A percentile compares a stretch with the other conserved stretches of the same genome.
These are phyloP conservation scores for Macropis europaea DNA, from an alignment of 2,888 invertebrate species.

Conservation along the genomic window DNA sequence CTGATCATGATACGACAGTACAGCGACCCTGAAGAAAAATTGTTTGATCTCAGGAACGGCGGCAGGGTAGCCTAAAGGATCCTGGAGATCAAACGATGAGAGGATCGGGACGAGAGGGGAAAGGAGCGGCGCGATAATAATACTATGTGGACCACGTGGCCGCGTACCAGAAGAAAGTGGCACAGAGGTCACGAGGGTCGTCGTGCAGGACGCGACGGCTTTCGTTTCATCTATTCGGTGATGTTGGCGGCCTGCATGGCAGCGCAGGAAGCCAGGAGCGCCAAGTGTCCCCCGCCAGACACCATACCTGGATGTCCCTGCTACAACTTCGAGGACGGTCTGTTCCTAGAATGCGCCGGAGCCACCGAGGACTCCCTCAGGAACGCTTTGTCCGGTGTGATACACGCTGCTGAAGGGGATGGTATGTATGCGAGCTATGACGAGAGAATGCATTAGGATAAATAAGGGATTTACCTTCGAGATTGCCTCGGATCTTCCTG, in stretches of 20 bases:
- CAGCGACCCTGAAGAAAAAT: too few species aligned
- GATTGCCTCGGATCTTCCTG: background rate
- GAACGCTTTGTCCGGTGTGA: constrained; percentile 83
- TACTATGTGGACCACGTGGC: constrained; percentile 76
- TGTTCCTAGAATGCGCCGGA: constrained; percentile 93
- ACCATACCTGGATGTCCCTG: constrained; percentile 93
- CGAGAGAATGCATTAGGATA: constrained; percentile 37
- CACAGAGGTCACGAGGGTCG: constrained; percentile 52
- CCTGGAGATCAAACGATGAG: constrained; percentile 62
- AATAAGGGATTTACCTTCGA: constrained; percentile 33
- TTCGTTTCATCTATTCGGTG: constrained; percentile 68
- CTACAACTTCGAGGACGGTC: constrained; percentile 94
- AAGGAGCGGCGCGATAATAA: constrained; percentile 73
- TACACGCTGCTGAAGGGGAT: constrained; percentile 84
- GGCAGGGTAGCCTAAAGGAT: constrained; percentile 17
- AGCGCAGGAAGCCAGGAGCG: constrained; percentile 71
- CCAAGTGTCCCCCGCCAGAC: constrained; percentile 87
- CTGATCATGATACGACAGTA: too few species aligned
- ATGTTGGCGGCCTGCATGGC: constrained; percentile 72
- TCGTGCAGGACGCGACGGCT: constrained; percentile 56
- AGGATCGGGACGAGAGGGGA: constrained; percentile 60
- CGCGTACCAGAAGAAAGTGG: constrained; percentile 76
- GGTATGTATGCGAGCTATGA: constrained; percentile 68
- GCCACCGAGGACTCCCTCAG: constrained; percentile 88
- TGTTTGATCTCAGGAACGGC: constrained; percentile 36